These are phyloP conservation scores for Apostichopus leukothele DNA, from an alignment of 53 echinoderm and acorn worm genomes.

Conservation along the genomic window DNA sequence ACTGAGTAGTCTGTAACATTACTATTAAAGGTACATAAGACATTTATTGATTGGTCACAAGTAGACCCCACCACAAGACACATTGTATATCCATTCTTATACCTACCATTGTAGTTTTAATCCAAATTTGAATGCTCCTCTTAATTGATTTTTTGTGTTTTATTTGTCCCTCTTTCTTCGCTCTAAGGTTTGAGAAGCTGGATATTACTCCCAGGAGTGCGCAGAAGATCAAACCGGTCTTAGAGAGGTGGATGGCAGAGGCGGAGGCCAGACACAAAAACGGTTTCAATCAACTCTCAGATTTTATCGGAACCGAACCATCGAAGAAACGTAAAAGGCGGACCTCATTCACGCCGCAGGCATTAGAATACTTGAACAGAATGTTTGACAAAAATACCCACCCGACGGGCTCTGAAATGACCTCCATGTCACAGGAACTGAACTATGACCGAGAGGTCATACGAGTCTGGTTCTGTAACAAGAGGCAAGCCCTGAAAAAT, in stretches of 20 bases:
- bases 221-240: constrained; percentile 98
- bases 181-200: constrained; percentile 92
- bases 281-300: constrained; percentile 93
- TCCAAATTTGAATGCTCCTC: too few relatives aligned
- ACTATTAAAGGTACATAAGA: too few relatives aligned
- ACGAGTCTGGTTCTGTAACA: constrained; percentile 99
- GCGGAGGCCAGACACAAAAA: constrained; percentile 99
- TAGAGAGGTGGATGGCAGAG: constrained; percentile 99
- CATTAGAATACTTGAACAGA: constrained; percentile 85
- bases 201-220: constrained; percentile 99
- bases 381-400: constrained; percentile 99
- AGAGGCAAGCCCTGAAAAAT: constrained; percentile 96
- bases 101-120: too few relatives aligned
- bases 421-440: constrained; percentile 83
- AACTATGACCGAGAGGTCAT: constrained; percentile 98
- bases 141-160: too few relatives aligned
- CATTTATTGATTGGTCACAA: too few relatives aligned
- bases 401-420: constrained; percentile 98
- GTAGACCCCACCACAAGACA: too few relatives aligned
- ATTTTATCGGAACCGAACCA: constrained; percentile 98
- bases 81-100: too few relatives aligned
- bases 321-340: constrained; percentile 99
- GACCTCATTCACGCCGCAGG: constrained; percentile 99
- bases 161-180: neutral
- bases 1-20: too few relatives aligned